phyloP scores from a whole-genome alignment of 2,888 invertebrate species.

The Slavum lentiscoides region DNA sequence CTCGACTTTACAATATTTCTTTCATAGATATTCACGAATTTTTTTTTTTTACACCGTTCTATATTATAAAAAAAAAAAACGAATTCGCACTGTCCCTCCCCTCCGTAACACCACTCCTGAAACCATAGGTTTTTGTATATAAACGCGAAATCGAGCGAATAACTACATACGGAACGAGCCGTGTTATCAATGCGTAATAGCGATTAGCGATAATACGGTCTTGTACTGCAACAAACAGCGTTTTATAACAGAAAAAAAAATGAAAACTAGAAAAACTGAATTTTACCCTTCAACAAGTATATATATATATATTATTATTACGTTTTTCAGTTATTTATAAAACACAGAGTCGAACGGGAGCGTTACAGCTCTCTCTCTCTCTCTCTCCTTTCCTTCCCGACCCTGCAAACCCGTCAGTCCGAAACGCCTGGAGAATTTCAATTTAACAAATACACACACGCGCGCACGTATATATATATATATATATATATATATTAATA shows the following conservation, averaged over 20 bases:
- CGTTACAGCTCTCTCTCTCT: background rate
- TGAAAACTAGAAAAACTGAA: slow-evolving; percentile 15
- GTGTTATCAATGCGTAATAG: no score
- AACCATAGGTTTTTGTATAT: no score
- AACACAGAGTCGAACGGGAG: slow-evolving; percentile 3
- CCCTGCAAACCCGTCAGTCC: background rate
- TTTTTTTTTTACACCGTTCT: no score
- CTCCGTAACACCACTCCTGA: no score
- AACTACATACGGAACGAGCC: no score
- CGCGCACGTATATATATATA: background rate
- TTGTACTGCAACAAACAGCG: background rate
- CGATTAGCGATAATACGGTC: no score
- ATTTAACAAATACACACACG: slow-evolving; percentile 45
- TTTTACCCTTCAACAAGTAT: slow-evolving; percentile 45
- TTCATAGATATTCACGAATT: no score
- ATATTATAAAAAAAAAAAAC: no score
- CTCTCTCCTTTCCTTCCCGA: background rate
- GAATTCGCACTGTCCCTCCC: no score
- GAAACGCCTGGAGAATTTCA: slow-evolving; percentile 39
- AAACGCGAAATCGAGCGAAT: no score
- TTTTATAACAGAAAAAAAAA: slow-evolving; percentile 26
- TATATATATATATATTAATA: slow-evolving; percentile 34
- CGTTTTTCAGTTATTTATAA: slow-evolving; percentile 36
- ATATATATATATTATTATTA: slow-evolving; percentile 7
- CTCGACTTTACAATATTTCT: no score